phyloP scores from a whole-genome alignment of 2,797 vertebrate genomes.

The Limnodromus scolopaceus region DNA sequence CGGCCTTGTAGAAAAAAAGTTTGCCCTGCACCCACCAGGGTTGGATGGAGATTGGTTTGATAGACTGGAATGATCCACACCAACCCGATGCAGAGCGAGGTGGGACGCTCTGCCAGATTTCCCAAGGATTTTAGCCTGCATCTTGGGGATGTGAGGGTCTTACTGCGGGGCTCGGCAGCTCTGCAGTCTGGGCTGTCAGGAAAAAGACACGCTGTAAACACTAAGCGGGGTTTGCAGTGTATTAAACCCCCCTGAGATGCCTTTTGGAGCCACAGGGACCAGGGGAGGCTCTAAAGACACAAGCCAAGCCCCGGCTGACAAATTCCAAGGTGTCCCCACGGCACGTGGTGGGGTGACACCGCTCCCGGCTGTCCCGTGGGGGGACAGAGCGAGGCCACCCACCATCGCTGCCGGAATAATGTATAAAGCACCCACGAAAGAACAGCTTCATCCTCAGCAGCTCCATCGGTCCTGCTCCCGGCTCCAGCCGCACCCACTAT shows the following conservation, averaged over 20 bases:
- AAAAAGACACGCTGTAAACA: background rate
- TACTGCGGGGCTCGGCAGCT: background rate
- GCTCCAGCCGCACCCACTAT: accelerated
- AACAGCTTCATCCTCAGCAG: background rate
- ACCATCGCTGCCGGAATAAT: accelerated
- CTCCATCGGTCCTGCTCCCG: background rate
- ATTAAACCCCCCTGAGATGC: background rate
- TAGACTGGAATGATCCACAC: background rate
- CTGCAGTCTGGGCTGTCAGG: background rate
- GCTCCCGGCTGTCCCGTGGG: accelerated
- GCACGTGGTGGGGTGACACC: background rate
- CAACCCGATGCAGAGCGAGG: accelerated
- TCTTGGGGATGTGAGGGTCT: background rate
- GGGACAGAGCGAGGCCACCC: background rate
- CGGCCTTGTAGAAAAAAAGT: background rate
- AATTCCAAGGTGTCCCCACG: background rate
- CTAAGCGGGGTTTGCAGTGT: background rate
- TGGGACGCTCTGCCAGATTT: background rate
- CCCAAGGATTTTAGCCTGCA: background rate
- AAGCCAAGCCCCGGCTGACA: background rate
- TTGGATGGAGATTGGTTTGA: background rate
- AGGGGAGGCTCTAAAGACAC: background rate
- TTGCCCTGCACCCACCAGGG: background rate
- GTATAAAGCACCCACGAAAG: accelerated
- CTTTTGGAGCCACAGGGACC: background rate